Percentiles rank a stretch among this genome's conserved stretches.
Conservation (phyloP, 2,113 vertebrate genomes). For the Struthio camelus region DNA sequence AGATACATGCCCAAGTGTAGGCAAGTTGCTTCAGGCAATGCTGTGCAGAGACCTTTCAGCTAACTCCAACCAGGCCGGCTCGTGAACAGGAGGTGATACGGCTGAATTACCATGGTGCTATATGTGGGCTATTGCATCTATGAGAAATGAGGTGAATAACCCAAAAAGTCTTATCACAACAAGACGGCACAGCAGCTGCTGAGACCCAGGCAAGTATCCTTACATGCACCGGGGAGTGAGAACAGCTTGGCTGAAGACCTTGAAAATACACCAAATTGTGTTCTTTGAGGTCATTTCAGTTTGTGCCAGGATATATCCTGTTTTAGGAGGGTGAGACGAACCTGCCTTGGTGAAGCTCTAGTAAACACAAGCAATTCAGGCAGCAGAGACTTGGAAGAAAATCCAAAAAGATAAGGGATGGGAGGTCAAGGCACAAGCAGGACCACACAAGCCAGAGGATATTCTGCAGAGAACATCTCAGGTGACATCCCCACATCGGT, state of each 20-base stretch:
- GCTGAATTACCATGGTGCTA: neutral
- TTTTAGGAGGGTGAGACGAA: neutral
- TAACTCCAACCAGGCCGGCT: neutral
- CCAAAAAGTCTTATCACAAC: neutral
- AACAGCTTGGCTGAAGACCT: too few species aligned
- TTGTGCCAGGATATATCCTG: too few species aligned
- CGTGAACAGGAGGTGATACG: too few species aligned
- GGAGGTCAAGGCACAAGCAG: neutral
- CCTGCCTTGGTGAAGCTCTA: neutral
- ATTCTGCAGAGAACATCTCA: neutral
- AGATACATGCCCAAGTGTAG: accelerated
- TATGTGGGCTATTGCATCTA: neutral
- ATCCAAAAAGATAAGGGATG: neutral
- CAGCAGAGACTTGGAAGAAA: neutral
- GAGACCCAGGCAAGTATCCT: too few species aligned
- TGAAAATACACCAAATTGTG: too few species aligned
- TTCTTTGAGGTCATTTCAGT: too few species aligned
- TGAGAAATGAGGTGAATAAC: neutral
- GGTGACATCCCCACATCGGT: too few species aligned
- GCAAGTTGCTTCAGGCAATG: neutral
- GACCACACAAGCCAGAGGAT: neutral
- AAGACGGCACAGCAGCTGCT: too few species aligned
- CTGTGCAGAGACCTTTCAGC: neutral
- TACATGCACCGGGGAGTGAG: too few species aligned
- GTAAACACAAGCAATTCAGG: neutral